Percentiles rank a stretch among this genome's conserved stretches.
Conservation (phyloP, 2,888 invertebrate genomes). For the Apodemia mormo region DNA sequence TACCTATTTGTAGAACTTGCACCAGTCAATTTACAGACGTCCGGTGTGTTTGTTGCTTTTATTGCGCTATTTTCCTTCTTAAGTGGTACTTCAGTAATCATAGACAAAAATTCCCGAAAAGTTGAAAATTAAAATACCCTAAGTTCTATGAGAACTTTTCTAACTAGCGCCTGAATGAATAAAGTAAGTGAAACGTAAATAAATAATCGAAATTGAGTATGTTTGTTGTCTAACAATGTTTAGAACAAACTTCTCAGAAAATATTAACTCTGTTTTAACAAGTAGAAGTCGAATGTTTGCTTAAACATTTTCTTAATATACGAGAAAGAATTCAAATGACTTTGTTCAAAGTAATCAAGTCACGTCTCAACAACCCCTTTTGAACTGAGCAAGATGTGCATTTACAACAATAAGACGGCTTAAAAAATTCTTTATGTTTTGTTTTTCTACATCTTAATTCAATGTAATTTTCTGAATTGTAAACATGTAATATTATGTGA, state of each 20-base stretch:
- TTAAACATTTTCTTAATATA: constrained; percentile 13
- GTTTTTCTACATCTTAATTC: neutral
- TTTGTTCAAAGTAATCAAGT: constrained; percentile 9
- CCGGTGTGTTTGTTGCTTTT: too few relatives aligned
- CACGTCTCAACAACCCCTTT: constrained; percentile 10
- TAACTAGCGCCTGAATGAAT: neutral
- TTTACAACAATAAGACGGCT: constrained; percentile 7
- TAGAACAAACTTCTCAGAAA: neutral
- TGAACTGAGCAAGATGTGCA: constrained; percentile 11
- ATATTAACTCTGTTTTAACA: constrained; percentile 13
- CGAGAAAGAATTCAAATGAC: constrained; percentile 5
- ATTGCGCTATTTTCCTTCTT: too few relatives aligned
- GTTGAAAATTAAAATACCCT: too few relatives aligned
- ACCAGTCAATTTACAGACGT: too few relatives aligned
- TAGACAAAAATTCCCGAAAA: too few relatives aligned
- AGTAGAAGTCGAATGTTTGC: neutral
- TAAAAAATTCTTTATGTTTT: neutral
- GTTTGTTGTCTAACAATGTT: neutral
- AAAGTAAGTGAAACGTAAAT: neutral
- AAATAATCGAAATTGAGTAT: neutral
- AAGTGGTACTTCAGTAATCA: too few relatives aligned
- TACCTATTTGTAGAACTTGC: too few relatives aligned
- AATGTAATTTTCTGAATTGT: neutral
- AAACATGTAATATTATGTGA: neutral
- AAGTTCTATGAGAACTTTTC: neutral